Conservation (phyloP, 2,113 vertebrate genomes). For the Hemibagrus wyckioides region DNA sequence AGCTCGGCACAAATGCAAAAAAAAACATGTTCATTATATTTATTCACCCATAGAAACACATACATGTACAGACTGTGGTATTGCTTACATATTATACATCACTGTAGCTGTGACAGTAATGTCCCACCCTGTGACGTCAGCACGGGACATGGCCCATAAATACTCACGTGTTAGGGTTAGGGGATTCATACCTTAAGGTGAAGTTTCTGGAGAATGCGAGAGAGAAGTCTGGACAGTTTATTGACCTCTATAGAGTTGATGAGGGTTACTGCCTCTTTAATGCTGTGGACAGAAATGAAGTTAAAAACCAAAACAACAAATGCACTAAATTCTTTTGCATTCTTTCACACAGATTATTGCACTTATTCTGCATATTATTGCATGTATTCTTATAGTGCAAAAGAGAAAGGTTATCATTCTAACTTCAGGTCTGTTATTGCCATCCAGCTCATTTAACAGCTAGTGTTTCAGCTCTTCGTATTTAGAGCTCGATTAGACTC, state of each 20-base stretch:
- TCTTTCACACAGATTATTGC: not conserved
- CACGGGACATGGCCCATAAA: too few species aligned
- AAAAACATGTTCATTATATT: not conserved
- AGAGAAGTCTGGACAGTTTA: conserved; percentile 88
- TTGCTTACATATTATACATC: not conserved
- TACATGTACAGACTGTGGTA: too few species aligned
- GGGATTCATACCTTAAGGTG: conserved; percentile 85
- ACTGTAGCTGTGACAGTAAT: not conserved
- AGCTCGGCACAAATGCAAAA: not conserved
- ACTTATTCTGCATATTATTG: too few species aligned
- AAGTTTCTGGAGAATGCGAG: conserved; percentile 89
- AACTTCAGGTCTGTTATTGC: not conserved
- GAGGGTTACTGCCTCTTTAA: conserved; percentile 86
- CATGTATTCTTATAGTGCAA: not conserved
- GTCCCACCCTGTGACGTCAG: too few species aligned
- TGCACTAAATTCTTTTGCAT: not conserved
- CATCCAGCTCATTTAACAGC: not conserved
- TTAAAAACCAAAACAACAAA: not conserved
- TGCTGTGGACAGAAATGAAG: conserved; percentile 69
- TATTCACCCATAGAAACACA: not conserved
- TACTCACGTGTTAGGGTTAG: too few species aligned
- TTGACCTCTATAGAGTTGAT: conserved; percentile 84
- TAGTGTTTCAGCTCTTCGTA: not conserved
- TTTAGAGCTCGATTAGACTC: not conserved
- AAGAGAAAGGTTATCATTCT: not conserved